Conservation (phyloP, 2,797 vertebrate genomes). For the Podargus strigoides region DNA sequence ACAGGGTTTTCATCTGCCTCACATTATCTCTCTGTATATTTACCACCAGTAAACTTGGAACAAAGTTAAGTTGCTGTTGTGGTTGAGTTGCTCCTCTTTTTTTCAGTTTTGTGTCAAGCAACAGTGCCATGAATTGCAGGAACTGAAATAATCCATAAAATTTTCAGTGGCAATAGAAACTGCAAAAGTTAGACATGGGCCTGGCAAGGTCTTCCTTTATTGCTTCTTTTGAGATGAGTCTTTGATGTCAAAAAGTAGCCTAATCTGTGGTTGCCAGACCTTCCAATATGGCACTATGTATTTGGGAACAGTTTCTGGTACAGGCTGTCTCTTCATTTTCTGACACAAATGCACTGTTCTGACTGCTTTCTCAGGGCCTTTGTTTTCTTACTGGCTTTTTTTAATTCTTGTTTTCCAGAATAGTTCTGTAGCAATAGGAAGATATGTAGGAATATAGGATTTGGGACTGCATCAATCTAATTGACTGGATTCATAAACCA, state of each 20-base stretch:
- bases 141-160: background rate
- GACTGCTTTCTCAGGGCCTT: background rate
- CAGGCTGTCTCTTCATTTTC: background rate
- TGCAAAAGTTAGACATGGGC: background rate
- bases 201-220: background rate
- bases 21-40: background rate
- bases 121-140: background rate
- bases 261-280: background rate
- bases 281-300: fast-evolving
- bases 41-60: background rate
- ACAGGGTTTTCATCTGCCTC: background rate
- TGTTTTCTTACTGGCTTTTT: background rate
- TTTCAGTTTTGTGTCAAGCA: background rate
- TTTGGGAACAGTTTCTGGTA: background rate
- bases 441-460: background rate
- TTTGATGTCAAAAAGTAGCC: background rate
- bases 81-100: background rate
- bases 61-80: background rate
- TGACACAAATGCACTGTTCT: background rate
- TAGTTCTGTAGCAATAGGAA: background rate
- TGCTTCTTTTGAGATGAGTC: background rate
- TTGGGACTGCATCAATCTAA: background rate
- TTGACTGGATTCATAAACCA: background rate
- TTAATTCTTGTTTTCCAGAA: background rate
- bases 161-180: background rate